Evolutionary conservation across 2,113 vertebrate genomes (phyloP).

Genomic region (Oryzias melastigma): DNA sequence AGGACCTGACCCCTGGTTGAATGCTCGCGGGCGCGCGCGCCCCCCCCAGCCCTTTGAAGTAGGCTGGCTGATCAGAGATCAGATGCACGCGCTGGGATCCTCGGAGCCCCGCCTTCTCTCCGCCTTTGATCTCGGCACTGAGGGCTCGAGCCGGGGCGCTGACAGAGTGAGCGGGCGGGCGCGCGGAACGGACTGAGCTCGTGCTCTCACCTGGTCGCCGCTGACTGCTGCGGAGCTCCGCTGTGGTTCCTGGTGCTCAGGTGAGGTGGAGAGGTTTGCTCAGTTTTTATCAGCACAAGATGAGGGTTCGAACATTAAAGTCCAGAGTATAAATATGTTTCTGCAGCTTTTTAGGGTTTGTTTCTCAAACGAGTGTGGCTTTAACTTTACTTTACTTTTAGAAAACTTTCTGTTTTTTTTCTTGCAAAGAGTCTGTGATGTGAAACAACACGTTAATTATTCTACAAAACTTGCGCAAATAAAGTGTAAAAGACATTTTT

Average conservation of each 20-base stretch:
- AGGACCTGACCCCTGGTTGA: background rate
- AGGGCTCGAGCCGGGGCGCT: conserved; percentile 63
- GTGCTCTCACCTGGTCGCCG: conserved; percentile 43
- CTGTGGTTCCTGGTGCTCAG: conserved; percentile 12
- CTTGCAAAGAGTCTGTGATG: no score
- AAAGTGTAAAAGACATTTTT: no score
- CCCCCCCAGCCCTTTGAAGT: conserved; percentile 82
- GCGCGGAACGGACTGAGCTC: conserved; percentile 40
- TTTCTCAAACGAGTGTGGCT: no score
- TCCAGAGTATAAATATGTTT: no score
- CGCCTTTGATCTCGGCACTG: conserved; percentile 88
- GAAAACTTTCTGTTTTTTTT: no score
- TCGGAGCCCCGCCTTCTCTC: conserved; percentile 64
- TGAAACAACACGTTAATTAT: no score
- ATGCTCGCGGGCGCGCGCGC: background rate
- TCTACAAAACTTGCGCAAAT: no score
- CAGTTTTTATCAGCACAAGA: background rate
- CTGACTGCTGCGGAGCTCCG: background rate
- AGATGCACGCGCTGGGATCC: conserved; percentile 85
- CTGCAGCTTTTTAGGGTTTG: no score
- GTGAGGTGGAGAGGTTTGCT: conserved; percentile 35
- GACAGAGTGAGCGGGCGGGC: conserved; percentile 57
- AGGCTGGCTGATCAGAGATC: conserved; percentile 82
- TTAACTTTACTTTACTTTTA: no score
- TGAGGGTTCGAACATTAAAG: no score